Evolutionary conservation across 2,113 vertebrate species (phyloP).

Genomic region (Bufo gargarizans): DNA sequence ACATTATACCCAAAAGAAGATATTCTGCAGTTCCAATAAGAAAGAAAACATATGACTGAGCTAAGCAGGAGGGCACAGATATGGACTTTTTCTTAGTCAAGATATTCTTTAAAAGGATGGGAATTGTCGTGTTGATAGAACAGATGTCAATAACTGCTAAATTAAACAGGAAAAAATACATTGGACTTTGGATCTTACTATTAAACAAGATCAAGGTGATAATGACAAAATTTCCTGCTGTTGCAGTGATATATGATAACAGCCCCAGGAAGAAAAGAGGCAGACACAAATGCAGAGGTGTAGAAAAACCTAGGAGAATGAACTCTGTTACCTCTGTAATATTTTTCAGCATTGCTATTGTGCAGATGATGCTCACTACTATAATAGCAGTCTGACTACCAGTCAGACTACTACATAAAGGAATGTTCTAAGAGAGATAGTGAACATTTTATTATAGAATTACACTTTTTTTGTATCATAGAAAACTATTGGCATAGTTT

Average conservation of each 20-base stretch:
- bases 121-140: constrained; percentile 63
- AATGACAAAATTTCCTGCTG: constrained; percentile 58
- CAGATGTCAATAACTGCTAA: constrained; percentile 62
- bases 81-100: constrained; percentile 63
- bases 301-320: constrained; percentile 61
- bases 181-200: constrained; percentile 55
- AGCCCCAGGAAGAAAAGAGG: constrained; percentile 23
- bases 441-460: too few species aligned
- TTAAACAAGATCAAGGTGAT: constrained; percentile 49
- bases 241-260: constrained; percentile 42
- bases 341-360: constrained; percentile 35
- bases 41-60: constrained; percentile 67
- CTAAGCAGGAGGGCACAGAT: constrained; percentile 63
- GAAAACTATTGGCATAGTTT: too few species aligned
- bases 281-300: not conserved
- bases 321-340: constrained; percentile 62
- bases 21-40: constrained; percentile 64
- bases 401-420: too few species aligned
- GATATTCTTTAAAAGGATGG: constrained; percentile 61
- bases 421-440: too few species aligned
- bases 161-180: constrained; percentile 63
- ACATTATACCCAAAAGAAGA: constrained; percentile 66
- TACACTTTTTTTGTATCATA: too few species aligned
- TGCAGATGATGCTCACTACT: too few species aligned
- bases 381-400: too few species aligned